A percentile compares a stretch with the other conserved stretches of the same genome.
These are phyloP conservation scores for Drosophila neotestacea DNA, from an alignment of 2,888 invertebrate genomes.

Conservation along the genomic window DNA sequence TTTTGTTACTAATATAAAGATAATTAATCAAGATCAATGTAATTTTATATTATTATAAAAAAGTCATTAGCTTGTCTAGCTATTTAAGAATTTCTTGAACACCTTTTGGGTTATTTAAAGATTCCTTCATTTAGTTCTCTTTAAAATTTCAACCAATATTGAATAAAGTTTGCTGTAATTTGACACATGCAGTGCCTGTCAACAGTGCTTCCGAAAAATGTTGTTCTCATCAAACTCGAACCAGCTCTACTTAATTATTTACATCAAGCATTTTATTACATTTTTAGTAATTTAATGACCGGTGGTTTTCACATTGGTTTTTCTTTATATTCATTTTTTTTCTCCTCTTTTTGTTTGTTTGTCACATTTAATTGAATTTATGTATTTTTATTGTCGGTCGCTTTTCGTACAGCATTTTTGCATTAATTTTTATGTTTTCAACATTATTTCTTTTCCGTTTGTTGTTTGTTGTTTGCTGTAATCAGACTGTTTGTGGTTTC, in stretches of 20 bases:
- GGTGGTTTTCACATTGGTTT: conserved; percentile 31
- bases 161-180: conserved; percentile 52
- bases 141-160: conserved; percentile 14
- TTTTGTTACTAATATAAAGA: neutral
- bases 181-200: conserved; percentile 63
- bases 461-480: conserved; percentile 24
- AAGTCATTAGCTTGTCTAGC: neutral
- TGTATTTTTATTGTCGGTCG: conserved; percentile 74
- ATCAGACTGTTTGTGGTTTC: conserved; percentile 68
- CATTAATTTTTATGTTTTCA: conserved; percentile 80
- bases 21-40: neutral
- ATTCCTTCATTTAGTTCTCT: no score
- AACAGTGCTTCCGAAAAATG: conserved; percentile 26
- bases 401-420: conserved; percentile 70
- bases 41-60: neutral
- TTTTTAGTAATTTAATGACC: conserved; percentile 73
- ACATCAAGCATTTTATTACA: conserved; percentile 76
- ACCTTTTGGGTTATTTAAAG: neutral
- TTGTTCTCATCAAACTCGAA: conserved; percentile 43
- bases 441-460: conserved; percentile 33
- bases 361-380: conserved; percentile 83
- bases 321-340: conserved; percentile 27
- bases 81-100: neutral
- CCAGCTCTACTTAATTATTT: conserved; percentile 69
- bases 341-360: conserved; percentile 45